Base-by-base conservation (phyloP, 2,113 vertebrate species). In the Macroglossus sobrinus region DNA sequence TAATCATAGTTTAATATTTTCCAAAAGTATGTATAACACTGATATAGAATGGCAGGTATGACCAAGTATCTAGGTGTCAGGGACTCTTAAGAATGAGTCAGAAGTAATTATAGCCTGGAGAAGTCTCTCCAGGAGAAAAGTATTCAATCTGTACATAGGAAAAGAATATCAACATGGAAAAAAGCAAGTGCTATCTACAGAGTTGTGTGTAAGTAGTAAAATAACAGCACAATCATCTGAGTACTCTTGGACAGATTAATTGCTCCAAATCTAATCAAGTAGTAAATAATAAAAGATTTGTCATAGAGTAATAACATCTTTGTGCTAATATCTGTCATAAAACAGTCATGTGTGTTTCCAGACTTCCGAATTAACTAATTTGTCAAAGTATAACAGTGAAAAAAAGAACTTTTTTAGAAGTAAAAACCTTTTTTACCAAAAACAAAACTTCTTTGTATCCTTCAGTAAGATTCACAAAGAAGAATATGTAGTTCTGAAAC, bases 1-100 rank as follows among this genome's bases (percentile, higher is more conserved):
- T 89, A 95, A 47, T 93, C 14, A 66, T 91, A 84, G 11, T 26
- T 80, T 94, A 93, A 92, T 90, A 69, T 55, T 80, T 50, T 80
- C 24, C 7, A 13, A 76, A 57, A 19, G 8, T 93, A 24, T 93
- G 6, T 97, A 88, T 92, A 96, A 84, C 47, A 87, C 3, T 84
- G 15, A 24, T 59, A 2, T 80, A 85, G 19, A 80, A 59, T 86
- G 38, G 90, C 74, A 93, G 38, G 53, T 15, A 79, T 24, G 30
- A 82, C 7, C 8, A 79, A 85, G 30, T 76, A 50, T 33, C 66
- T 55, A 57, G 15, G 7, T 94, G 12, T 80, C 38, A 71, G 16
- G 12, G 28, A 82, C 79, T 47, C 74, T 75, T 92, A 84, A 61
- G 59, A 74, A 59, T 78, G 63, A 47, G 55, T 93, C 78, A 86